These are phyloP conservation scores for Saccostrea echinata DNA, from an alignment of 1,140 invertebrate genomes.

Conservation along the genomic window DNA sequence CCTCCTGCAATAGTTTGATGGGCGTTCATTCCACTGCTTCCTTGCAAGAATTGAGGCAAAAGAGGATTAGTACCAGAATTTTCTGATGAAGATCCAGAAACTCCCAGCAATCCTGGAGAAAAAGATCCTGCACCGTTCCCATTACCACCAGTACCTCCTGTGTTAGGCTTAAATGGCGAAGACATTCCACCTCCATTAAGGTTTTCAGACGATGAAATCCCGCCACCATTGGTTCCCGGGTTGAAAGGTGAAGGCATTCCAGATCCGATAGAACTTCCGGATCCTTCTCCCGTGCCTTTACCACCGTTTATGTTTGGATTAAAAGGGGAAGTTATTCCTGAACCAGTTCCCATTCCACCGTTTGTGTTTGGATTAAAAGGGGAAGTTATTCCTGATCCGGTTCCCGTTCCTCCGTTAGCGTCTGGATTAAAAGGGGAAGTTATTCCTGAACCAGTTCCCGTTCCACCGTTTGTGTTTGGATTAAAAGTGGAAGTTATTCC, in stretches of 20 bases:
- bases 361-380: slow-evolving; percentile 33
- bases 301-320: not conserved
- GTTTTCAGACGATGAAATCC: slow-evolving; percentile 17
- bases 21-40: slow-evolving; percentile 45
- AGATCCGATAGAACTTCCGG: not conserved
- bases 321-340: slow-evolving; percentile 8
- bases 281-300: not conserved
- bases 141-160: slow-evolving; percentile 15
- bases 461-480: not conserved
- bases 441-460: not conserved
- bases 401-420: slow-evolving; percentile 17
- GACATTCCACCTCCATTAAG: slow-evolving; percentile 17
- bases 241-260: slow-evolving; percentile 30
- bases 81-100: slow-evolving; percentile 13
- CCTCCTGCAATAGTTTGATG: slow-evolving; percentile 38
- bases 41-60: slow-evolving; percentile 38
- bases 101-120: slow-evolving; percentile 14
- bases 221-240: not conserved
- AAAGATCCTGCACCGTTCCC: not conserved
- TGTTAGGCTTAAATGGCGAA: slow-evolving; percentile 39
- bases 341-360: slow-evolving; percentile 6
- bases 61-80: slow-evolving; percentile 20
- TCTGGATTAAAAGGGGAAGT: slow-evolving; percentile 18
- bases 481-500: not conserved
- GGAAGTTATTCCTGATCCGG: not conserved